Conservation (phyloP, 2,113 vertebrate genomes). For the Delphinus delphis region DNA sequence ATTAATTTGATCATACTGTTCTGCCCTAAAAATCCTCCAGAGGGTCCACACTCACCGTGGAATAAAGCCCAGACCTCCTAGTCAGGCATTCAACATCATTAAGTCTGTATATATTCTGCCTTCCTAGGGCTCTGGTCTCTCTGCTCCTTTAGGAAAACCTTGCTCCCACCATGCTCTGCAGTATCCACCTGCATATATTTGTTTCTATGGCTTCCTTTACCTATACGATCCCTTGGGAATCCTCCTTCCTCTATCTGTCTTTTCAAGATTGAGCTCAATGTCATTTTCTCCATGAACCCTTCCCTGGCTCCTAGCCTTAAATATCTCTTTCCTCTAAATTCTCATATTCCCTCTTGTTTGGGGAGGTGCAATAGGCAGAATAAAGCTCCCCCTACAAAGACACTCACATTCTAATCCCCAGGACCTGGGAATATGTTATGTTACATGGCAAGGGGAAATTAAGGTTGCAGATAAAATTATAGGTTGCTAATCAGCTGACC, state of each 20-base stretch:
- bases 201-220: neutral
- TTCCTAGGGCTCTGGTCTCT: neutral
- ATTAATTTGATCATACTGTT: neutral
- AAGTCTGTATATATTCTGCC: neutral
- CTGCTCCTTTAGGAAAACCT: neutral
- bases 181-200: neutral
- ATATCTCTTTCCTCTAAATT: neutral
- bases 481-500: neutral
- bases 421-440: neutral
- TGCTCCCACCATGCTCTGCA: neutral
- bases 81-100: neutral
- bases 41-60: neutral
- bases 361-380: neutral
- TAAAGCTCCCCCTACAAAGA: neutral
- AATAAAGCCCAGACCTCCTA: neutral
- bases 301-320: neutral
- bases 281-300: neutral
- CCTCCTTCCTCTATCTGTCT: neutral
- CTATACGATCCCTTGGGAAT: neutral
- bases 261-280: neutral
- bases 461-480: neutral
- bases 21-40: neutral
- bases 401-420: neutral
- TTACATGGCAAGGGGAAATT: neutral
- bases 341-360: neutral